These are phyloP conservation scores for Pseudoips prasinana DNA, from an alignment of 2,888 invertebrate genomes.

Conservation along the genomic window DNA sequence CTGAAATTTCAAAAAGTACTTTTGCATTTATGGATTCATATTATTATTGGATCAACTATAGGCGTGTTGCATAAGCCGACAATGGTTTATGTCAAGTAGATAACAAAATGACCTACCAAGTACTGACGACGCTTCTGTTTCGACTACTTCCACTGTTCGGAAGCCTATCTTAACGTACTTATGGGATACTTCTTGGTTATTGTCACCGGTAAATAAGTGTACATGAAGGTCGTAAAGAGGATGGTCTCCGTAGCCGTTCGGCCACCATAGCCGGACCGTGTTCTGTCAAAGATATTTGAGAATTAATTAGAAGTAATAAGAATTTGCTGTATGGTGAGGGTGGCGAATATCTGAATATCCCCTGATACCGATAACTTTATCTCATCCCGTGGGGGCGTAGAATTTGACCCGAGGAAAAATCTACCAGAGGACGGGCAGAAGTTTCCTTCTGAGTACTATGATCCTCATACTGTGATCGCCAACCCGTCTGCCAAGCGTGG, in stretches of 20 bases:
- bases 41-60: too few relatives aligned
- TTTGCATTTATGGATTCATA: not conserved
- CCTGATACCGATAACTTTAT: too few relatives aligned
- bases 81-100: not conserved
- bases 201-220: constrained; percentile 56
- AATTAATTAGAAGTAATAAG: too few relatives aligned
- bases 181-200: constrained; percentile 46
- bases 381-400: too few relatives aligned
- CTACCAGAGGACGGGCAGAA: too few relatives aligned
- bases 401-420: too few relatives aligned
- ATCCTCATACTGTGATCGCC: too few relatives aligned
- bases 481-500: too few relatives aligned
- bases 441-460: too few relatives aligned
- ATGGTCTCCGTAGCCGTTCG: constrained; percentile 94
- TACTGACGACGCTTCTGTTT: constrained; percentile 80
- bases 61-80: too few relatives aligned
- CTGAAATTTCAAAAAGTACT: constrained; percentile 42
- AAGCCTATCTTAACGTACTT: constrained; percentile 90
- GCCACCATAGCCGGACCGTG: constrained; percentile 91
- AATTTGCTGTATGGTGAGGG: too few relatives aligned
- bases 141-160: constrained; percentile 91
- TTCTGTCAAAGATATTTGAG: constrained; percentile 55
- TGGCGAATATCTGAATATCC: too few relatives aligned
- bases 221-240: constrained; percentile 86
- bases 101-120: constrained; percentile 44